Evolutionary conservation across 2,888 invertebrate species (phyloP), one percentile per base, ranked within the genome.

Genomic region (Drosophila falleni): DNA sequence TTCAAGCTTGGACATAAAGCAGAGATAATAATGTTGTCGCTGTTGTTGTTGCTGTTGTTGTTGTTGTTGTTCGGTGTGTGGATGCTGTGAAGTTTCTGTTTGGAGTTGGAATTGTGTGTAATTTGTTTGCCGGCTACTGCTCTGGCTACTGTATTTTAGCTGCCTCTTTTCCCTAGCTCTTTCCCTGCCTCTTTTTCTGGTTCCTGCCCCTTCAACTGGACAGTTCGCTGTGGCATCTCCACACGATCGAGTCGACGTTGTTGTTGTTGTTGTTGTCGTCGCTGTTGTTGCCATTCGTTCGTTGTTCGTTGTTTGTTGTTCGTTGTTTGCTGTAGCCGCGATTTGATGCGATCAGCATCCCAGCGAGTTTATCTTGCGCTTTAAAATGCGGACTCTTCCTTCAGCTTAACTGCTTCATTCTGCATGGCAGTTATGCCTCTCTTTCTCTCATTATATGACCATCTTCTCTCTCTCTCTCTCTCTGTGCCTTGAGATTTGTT

Each of bases 51-150:
- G 64, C 51, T 68, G 80, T 63, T 78, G 51, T 47, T 50, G 62
- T 39, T 70, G 69, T 41, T 29, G 33, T 15, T 49, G 51, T 39
- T 54, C 73, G 71, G 44, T 77, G 66, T 85, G 65, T 81, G 72
- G 81, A 65, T 74, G 87, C 89, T 84, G 89, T 84, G 70, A 87
- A 89, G 89, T 87, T 79, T 73, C 80, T 89, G 88, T 83, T 86
- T 89, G 89, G 88, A 86, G 84, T 85, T 85, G 85, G 82, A 89
- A 85, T 85, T 89, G 85, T 89, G 88, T 86, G 85, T 86, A 89
- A 86, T 89, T 89, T 90, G 81, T 89, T 85, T 87, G 87, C 72
- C 81, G 86, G 90, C 89, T 85, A 89, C 87, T 78, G 87, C 73
- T 56, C 46, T 61, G 63, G 90, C 87, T 90, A 87, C 90, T 89